These are phyloP conservation scores for Azemiops feae DNA, from an alignment of 2,113 vertebrate species.

Conservation along the genomic window DNA sequence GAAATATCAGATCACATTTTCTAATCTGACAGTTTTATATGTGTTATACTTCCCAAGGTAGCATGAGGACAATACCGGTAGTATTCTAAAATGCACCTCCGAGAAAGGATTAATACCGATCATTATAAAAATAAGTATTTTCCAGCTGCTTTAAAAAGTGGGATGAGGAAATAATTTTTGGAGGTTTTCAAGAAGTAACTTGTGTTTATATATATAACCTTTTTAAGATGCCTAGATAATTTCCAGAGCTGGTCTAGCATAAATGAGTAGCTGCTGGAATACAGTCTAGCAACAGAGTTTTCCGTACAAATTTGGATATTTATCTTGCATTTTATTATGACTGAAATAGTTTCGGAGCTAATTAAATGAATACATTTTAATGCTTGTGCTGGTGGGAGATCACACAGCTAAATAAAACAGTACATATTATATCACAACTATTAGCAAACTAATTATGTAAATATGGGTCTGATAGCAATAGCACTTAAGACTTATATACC, in stretches of 20 bases:
- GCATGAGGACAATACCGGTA: neutral
- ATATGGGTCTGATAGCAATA: neutral
- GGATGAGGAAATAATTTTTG: neutral
- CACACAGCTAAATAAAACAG: neutral
- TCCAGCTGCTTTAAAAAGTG: neutral
- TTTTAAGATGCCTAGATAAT: neutral
- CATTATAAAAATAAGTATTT: neutral
- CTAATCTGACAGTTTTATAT: neutral
- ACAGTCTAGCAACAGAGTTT: neutral
- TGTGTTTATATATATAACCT: neutral
- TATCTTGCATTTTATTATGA: neutral
- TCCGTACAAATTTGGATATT: neutral
- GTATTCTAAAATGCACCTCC: neutral
- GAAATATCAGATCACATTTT: neutral
- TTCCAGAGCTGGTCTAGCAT: slow-evolving; percentile 1
- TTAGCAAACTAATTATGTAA: neutral
- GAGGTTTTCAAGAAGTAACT: neutral
- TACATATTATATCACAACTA: neutral
- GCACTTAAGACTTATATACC: no score
- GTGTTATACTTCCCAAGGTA: neutral
- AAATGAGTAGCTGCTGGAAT: neutral
- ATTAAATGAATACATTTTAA: neutral
- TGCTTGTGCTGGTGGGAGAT: neutral
- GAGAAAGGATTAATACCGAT: neutral
- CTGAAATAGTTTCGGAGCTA: neutral